Evolutionary conservation across 2,888 invertebrate genomes (phyloP).

Genomic region (Drosophila mercatorum): DNA sequence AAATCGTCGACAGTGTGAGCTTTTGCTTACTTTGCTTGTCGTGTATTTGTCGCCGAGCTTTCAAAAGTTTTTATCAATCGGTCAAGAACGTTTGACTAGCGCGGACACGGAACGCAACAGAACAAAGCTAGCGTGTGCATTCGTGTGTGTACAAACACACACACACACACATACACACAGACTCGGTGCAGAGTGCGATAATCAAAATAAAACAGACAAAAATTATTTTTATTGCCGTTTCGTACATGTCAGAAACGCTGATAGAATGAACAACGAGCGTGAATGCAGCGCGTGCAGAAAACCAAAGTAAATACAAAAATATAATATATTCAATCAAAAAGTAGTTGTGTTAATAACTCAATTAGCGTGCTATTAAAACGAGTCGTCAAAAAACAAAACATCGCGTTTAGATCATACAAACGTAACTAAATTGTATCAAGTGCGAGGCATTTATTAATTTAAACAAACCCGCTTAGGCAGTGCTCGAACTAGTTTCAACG

Average conservation of each 20-base stretch:
- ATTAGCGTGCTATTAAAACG: constrained; percentile 50
- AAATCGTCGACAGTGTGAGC: constrained; percentile 45
- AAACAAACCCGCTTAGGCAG: constrained; percentile 38
- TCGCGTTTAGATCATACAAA: constrained; percentile 33
- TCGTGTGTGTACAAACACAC: constrained; percentile 34
- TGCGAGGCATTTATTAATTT: constrained; percentile 50
- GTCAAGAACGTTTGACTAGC: constrained; percentile 84
- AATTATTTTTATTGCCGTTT: constrained; percentile 24
- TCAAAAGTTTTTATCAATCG: constrained; percentile 84
- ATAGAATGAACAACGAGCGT: constrained; percentile 36
- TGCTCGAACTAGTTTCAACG: constrained; percentile 65
- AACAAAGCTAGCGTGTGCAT: constrained; percentile 16
- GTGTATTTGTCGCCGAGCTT: constrained; percentile 73
- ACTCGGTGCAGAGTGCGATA: constrained; percentile 56
- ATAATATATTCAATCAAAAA: constrained; percentile 30
- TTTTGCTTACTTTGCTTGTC: constrained; percentile 48
- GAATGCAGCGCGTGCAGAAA: constrained; percentile 37
- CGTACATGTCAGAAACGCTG: constrained; percentile 30
- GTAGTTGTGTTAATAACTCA: constrained; percentile 43
- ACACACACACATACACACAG: not conserved
- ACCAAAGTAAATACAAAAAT: constrained; percentile 35
- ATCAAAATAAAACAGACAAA: constrained; percentile 58
- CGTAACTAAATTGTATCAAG: constrained; percentile 31
- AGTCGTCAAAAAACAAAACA: constrained; percentile 31
- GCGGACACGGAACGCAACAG: constrained; percentile 56